phyloP scores from a whole-genome alignment of 2,797 vertebrate species.

The Esox lucius region DNA sequence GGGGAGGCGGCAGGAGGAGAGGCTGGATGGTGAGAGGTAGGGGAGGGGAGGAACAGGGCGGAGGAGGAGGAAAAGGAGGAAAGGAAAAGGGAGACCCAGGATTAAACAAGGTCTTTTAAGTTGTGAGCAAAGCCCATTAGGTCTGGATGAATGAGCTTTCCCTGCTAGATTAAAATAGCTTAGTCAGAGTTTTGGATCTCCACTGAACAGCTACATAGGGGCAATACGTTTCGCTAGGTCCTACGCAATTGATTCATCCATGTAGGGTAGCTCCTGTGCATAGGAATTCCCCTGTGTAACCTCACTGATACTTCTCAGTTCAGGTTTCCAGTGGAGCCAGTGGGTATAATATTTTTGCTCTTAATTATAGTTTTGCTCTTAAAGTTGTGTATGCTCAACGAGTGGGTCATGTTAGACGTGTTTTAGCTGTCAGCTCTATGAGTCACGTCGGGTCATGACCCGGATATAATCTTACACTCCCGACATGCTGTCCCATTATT shows the following conservation, averaged over 20 bases:
- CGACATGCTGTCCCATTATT: conserved; percentile 7
- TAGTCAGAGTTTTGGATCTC: conserved; percentile 12
- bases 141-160: conserved; percentile 11
- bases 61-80: not conserved
- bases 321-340: not conserved
- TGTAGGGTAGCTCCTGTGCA: not conserved
- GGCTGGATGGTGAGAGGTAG: too few relatives aligned
- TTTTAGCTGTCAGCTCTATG: conserved; percentile 12
- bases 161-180: conserved; percentile 6
- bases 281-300: conserved; percentile 4
- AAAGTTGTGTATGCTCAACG: not conserved
- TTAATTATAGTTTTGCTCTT: not conserved
- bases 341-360: not conserved
- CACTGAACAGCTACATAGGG: conserved; percentile 7
- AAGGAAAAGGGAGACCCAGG: not conserved
- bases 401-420: not conserved
- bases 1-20: too few relatives aligned
- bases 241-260: conserved; percentile 1
- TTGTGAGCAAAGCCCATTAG: not conserved
- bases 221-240: conserved; percentile 7
- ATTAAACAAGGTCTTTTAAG: conserved; percentile 11
- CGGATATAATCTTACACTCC: conserved; percentile 17
- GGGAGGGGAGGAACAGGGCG: not conserved
- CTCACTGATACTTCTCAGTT: not conserved
- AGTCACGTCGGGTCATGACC: conserved; percentile 21